These are phyloP conservation scores for Cosmopolites sordidus DNA, from an alignment of 2,888 invertebrate species.

Conservation along the genomic window DNA sequence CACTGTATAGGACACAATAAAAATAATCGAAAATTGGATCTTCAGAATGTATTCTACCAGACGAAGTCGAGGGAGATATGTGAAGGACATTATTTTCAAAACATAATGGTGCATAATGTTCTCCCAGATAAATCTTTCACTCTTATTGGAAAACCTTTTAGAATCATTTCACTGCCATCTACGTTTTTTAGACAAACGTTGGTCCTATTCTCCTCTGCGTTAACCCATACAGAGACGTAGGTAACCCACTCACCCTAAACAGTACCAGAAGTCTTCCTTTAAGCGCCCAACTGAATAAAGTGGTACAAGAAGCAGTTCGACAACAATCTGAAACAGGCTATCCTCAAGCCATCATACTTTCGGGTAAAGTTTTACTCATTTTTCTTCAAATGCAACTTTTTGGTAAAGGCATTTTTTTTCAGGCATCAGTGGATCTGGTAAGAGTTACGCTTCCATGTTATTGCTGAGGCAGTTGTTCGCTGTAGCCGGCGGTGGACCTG, in stretches of 20 bases:
- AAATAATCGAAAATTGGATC: too few species aligned
- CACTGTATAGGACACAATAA: too few species aligned
- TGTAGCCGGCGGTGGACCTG: constrained; percentile 89
- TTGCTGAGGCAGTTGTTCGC: constrained; percentile 87
- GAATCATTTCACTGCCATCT: not conserved
- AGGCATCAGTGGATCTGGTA: constrained; percentile 90
- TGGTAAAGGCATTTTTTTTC: constrained; percentile 27
- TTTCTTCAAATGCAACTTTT: not conserved
- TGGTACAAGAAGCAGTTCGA: constrained; percentile 87
- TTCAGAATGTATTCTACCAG: too few species aligned
- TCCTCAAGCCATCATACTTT: constrained; percentile 91
- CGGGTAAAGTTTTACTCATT: constrained; percentile 53
- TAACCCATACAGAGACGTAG: constrained; percentile 83
- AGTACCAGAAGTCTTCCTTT: constrained; percentile 66
- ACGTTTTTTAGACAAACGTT: constrained; percentile 76
- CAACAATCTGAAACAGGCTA: constrained; percentile 94
- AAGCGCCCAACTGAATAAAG: constrained; percentile 78
- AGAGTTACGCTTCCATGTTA: constrained; percentile 90
- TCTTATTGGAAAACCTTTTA: too few species aligned
- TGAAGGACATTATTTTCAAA: too few species aligned
- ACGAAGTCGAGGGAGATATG: too few species aligned
- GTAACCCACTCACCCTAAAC: constrained; percentile 81
- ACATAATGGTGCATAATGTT: too few species aligned
- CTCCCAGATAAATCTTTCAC: too few species aligned
- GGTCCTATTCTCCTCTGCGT: constrained; percentile 87